Percentiles rank a stretch among this genome's conserved stretches.
phyloP scores from a whole-genome alignment of 2,113 vertebrate genomes.

The Apteryx mantelli region DNA sequence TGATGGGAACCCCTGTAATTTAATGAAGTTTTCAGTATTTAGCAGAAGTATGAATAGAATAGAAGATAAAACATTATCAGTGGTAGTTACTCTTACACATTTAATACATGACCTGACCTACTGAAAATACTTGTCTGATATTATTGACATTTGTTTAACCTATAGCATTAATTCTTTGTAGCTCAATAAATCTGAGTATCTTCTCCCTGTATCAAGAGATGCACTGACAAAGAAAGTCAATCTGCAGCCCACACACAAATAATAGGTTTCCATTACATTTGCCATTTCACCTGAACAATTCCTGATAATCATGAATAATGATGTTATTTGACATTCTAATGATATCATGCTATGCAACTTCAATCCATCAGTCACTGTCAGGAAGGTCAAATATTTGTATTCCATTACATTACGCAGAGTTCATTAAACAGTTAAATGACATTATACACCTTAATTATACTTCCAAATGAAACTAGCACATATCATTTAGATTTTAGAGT shows the following conservation, averaged over 20 bases:
- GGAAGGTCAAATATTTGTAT: conserved; percentile 85
- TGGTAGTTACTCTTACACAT: background rate
- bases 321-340: conserved; percentile 86
- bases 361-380: conserved; percentile 85
- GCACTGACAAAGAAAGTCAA: conserved; percentile 76
- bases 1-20: background rate
- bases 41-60: background rate
- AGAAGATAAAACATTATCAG: conserved; percentile 10
- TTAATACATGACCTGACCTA: conserved; percentile 38
- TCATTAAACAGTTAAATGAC: conserved; percentile 82
- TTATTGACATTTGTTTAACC: conserved; percentile 76
- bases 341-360: conserved; percentile 78
- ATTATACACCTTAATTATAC: conserved; percentile 75
- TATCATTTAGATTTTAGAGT: conserved; percentile 64
- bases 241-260: conserved; percentile 73
- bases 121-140: conserved; percentile 65
- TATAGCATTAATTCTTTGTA: conserved; percentile 66
- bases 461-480: conserved; percentile 71
- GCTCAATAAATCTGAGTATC: conserved; percentile 72
- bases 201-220: conserved; percentile 57
- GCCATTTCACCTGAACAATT: conserved; percentile 84
- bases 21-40: background rate
- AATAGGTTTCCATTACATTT: conserved; percentile 81
- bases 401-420: conserved; percentile 70
- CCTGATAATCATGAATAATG: conserved; percentile 89